phyloP scores from a whole-genome alignment of 2,888 invertebrate genomes.

The Polia nebulosa region DNA sequence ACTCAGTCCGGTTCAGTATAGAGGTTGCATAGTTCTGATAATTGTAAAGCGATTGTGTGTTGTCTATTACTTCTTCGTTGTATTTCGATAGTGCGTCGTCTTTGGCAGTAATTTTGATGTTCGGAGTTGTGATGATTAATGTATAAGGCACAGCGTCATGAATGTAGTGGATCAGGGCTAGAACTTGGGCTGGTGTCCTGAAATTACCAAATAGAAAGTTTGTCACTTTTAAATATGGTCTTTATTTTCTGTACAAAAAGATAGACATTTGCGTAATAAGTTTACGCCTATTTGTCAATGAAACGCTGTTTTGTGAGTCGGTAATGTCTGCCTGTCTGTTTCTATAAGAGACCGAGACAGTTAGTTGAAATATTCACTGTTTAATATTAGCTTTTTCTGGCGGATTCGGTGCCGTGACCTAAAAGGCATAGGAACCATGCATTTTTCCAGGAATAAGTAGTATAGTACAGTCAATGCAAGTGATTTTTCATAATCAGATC shows the following conservation, averaged over 20 bases:
- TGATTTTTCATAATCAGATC: no score
- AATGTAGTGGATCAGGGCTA: slow-evolving; percentile 83
- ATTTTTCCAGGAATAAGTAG: no score
- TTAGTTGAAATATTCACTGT: no score
- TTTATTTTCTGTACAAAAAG: neutral
- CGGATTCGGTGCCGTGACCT: no score
- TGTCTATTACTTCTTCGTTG: slow-evolving; percentile 66
- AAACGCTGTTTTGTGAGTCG: neutral
- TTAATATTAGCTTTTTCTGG: no score
- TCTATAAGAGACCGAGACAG: no score
- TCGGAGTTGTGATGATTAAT: slow-evolving; percentile 76
- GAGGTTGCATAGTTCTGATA: slow-evolving; percentile 72
- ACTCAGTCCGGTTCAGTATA: slow-evolving; percentile 73
- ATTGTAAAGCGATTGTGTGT: slow-evolving; percentile 49
- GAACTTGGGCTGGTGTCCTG: slow-evolving; percentile 81
- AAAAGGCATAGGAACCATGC: no score
- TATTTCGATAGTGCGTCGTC: slow-evolving; percentile 63
- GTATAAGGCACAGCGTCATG: slow-evolving; percentile 80
- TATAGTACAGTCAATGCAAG: no score
- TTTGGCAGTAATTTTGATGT: slow-evolving; percentile 73
- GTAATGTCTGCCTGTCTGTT: no score
- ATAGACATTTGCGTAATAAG: neutral
- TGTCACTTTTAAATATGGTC: neutral
- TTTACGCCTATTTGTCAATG: neutral
- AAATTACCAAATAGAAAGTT: slow-evolving; percentile 60